phyloP scores from a whole-genome alignment of 2,113 vertebrate species.

The Lycocorax pyrrhopterus region DNA sequence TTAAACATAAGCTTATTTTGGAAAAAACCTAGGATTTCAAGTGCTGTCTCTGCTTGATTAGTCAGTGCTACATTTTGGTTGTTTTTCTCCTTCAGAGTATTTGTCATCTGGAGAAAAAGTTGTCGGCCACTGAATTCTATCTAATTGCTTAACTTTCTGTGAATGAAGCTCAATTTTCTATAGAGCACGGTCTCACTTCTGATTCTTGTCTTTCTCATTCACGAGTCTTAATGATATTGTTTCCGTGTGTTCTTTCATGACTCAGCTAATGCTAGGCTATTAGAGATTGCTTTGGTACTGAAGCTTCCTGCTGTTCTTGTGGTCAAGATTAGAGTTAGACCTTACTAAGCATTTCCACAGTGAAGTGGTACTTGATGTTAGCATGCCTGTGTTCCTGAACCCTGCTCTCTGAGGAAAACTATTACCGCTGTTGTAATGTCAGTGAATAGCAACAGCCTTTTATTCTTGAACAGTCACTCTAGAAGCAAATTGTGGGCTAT shows the following conservation, averaged over 20 bases:
- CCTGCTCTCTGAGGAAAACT: neutral
- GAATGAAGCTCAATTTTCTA: neutral
- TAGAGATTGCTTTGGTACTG: neutral
- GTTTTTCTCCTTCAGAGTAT: neutral
- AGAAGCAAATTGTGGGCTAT: fast-evolving
- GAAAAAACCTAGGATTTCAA: neutral
- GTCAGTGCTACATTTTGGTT: neutral
- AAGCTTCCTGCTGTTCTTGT: neutral
- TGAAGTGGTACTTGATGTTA: neutral
- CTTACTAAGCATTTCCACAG: neutral
- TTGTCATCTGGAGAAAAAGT: neutral
- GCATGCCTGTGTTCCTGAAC: neutral
- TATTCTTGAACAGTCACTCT: neutral
- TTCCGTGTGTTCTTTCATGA: neutral
- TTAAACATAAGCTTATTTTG: neutral
- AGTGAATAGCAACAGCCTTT: neutral
- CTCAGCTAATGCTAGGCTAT: neutral
- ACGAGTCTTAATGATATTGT: neutral
- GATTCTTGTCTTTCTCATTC: neutral
- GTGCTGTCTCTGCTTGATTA: neutral
- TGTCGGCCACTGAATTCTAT: neutral
- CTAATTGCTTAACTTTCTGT: neutral
- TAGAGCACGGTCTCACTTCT: neutral
- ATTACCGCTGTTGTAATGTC: neutral
- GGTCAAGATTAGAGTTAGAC: neutral